These are phyloP conservation scores for Syncerus caffer DNA, from an alignment of 2,797 vertebrate species.

Conservation along the genomic window DNA sequence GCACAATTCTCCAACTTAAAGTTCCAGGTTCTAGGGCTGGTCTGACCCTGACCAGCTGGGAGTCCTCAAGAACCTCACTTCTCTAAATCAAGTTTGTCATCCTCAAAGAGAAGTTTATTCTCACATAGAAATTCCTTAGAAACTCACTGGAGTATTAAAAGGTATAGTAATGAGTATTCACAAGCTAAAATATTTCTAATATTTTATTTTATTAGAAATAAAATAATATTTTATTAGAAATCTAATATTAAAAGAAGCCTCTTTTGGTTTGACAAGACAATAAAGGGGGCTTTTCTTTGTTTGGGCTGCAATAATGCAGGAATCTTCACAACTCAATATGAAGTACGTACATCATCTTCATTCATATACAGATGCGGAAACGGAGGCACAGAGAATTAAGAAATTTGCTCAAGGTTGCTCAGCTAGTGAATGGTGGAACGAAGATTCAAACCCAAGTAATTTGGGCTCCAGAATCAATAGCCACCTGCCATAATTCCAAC, in stretches of 20 bases:
- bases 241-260: neutral
- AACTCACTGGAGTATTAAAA: neutral
- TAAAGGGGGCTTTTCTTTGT: neutral
- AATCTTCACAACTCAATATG: neutral
- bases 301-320: neutral
- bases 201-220: slow-evolving; percentile 15
- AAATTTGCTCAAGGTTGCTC: neutral
- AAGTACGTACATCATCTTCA: neutral
- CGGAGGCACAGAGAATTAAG: neutral
- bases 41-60: neutral
- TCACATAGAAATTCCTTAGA: neutral
- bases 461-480: neutral
- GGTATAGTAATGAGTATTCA: neutral
- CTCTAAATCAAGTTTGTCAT: neutral
- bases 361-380: neutral
- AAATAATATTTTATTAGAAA: neutral
- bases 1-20: neutral
- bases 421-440: neutral
- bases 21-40: neutral
- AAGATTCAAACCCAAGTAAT: neutral
- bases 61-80: neutral
- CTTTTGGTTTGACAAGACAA: neutral
- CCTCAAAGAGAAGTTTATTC: slow-evolving; percentile 20
- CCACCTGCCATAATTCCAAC: neutral
- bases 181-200: neutral